Evolutionary conservation across 2,113 vertebrate genomes (phyloP).

Genomic region (Varanus komodoensis): DNA sequence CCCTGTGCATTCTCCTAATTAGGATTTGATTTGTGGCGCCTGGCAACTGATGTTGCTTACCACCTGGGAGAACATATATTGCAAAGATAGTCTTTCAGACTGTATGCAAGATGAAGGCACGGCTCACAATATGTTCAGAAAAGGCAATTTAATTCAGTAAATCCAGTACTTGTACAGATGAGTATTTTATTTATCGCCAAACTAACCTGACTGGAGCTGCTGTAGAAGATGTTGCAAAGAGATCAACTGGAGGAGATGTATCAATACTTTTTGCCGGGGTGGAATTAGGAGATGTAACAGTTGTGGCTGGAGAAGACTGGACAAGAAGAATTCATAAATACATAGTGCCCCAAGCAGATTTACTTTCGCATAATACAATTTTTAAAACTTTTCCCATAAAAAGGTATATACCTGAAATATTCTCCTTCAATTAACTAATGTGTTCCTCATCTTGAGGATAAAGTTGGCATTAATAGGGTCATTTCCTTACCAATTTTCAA

Average conservation of each 20-base stretch:
- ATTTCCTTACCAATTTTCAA: neutral
- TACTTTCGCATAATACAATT: neutral
- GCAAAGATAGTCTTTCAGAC: neutral
- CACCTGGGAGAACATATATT: too few species aligned
- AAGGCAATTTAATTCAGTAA: neutral
- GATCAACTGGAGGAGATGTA: constrained; percentile 89
- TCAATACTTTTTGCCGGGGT: constrained; percentile 93
- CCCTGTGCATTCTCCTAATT: neutral
- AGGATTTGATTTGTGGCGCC: neutral
- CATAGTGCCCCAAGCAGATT: neutral
- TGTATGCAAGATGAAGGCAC: neutral
- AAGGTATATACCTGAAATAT: neutral
- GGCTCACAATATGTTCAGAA: neutral
- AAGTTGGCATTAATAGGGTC: neutral
- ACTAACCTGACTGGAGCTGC: constrained; percentile 80
- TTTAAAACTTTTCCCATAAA: neutral
- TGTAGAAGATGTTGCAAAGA: constrained; percentile 87
- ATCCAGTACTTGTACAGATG: neutral
- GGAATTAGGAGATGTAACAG: constrained; percentile 89
- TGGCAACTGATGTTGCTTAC: too few species aligned
- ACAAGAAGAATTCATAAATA: constrained; percentile 62
- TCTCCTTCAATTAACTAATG: neutral
- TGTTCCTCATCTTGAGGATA: neutral
- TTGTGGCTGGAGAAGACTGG: constrained; percentile 88
- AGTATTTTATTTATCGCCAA: neutral